A percentile compares a stretch with the other conserved stretches of the same genome.
Conservation (phyloP, 2,888 invertebrate species). For the Dinocampus coccinellae region DNA sequence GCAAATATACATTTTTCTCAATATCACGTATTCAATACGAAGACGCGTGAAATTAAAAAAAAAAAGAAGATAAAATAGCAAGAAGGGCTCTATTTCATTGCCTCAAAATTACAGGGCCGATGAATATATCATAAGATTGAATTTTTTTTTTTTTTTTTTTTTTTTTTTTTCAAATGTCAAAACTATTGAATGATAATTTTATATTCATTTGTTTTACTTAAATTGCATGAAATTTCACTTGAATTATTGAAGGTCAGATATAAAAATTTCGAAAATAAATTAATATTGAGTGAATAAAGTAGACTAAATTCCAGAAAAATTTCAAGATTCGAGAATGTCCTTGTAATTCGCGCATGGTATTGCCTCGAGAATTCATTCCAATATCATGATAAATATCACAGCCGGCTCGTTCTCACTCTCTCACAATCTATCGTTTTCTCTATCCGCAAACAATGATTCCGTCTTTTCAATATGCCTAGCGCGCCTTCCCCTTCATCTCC, state of each 20-base stretch:
- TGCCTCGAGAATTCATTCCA: slow-evolving; percentile 44
- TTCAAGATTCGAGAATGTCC: slow-evolving; percentile 40
- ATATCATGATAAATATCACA: slow-evolving; percentile 43
- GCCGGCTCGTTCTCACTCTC: slow-evolving; percentile 11
- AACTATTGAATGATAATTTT: not conserved
- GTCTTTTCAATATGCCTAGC: slow-evolving; percentile 12
- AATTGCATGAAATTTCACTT: not conserved
- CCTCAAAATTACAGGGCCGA: too few relatives aligned
- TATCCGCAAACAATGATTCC: too few relatives aligned
- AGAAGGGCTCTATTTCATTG: slow-evolving; percentile 25
- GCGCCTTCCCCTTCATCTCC: slow-evolving; percentile 9
- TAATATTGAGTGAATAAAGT: slow-evolving; percentile 28
- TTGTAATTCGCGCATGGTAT: slow-evolving; percentile 35
- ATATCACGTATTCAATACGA: slow-evolving; percentile 44
- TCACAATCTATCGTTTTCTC: not conserved
- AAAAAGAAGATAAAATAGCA: too few relatives aligned
- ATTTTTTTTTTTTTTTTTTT: too few relatives aligned
- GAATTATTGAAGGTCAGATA: not conserved
- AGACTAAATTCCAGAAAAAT: slow-evolving; percentile 27
- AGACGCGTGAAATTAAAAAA: slow-evolving; percentile 42
- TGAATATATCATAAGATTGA: too few relatives aligned
- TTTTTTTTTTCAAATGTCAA: not conserved
- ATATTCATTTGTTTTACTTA: too few relatives aligned
- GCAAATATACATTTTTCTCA: slow-evolving; percentile 44
- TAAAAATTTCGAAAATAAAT: slow-evolving; percentile 5